These are phyloP conservation scores for Eristalis pertinax DNA, from an alignment of 2,888 invertebrate species.

Conservation along the genomic window DNA sequence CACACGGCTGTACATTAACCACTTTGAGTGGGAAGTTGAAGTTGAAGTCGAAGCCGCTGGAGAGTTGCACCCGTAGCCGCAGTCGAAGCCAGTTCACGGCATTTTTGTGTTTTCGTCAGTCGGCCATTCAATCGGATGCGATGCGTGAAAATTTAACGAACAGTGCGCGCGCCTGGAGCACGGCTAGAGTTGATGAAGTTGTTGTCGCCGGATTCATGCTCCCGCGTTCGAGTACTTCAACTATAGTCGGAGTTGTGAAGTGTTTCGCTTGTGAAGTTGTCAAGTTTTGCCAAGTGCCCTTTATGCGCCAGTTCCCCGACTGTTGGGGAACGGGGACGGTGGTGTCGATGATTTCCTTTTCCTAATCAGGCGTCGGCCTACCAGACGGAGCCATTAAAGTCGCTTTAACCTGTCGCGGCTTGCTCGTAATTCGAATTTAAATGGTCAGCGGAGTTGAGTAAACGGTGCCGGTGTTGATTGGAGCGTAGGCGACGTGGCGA, in stretches of 20 bases:
- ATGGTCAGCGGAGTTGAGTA: neutral
- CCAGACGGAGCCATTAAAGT: neutral
- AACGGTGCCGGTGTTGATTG: neutral
- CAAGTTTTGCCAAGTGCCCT: neutral
- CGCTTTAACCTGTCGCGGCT: neutral
- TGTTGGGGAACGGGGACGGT: no score
- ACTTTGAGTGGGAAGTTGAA: neutral
- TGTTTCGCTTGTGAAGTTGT: neutral
- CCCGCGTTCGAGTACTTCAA: neutral
- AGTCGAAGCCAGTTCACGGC: neutral
- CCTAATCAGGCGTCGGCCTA: neutral
- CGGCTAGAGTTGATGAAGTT: conserved; percentile 28
- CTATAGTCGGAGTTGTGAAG: conserved; percentile 23
- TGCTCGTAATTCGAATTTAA: neutral
- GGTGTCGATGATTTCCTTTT: neutral
- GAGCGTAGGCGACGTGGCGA: no score
- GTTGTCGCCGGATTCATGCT: conserved; percentile 23
- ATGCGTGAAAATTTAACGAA: conserved; percentile 62
- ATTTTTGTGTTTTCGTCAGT: neutral
- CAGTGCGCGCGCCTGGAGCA: conserved; percentile 18
- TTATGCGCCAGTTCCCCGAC: neutral
- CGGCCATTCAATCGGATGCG: conserved; percentile 40
- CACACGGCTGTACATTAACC: neutral
- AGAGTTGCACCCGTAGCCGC: no score
- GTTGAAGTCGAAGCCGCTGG: no score